Conservation (phyloP, 1,140 invertebrate species). For the Rhyacophila brunnea region DNA sequence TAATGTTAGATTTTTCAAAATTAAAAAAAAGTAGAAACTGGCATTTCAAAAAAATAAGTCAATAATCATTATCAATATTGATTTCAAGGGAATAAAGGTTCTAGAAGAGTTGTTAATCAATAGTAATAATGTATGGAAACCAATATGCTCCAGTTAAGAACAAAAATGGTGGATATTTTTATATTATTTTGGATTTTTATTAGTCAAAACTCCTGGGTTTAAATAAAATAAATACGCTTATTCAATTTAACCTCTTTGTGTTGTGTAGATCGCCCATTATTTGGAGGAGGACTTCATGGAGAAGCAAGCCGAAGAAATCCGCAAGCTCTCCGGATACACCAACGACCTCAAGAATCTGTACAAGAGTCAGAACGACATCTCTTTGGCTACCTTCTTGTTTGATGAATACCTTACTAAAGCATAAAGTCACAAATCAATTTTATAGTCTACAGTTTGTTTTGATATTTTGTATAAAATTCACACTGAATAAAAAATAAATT, state of each 20-base stretch:
- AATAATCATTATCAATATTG: too few relatives aligned
- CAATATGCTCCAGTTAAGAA: background rate
- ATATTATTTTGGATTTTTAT: background rate
- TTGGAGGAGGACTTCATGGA: conserved; percentile 74
- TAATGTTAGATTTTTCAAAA: too few relatives aligned
- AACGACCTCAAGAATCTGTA: conserved; percentile 69
- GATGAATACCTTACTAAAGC: conserved; percentile 66
- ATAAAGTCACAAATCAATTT: too few relatives aligned
- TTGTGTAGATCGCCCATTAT: conserved; percentile 62
- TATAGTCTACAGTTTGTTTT: too few relatives aligned
- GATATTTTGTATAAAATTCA: too few relatives aligned
- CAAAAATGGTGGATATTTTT: background rate
- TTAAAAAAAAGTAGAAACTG: background rate
- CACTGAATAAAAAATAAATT: too few relatives aligned
- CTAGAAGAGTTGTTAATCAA: background rate
- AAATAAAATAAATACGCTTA: background rate
- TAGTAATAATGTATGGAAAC: background rate
- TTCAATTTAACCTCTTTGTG: conserved; percentile 2
- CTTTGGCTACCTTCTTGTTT: conserved; percentile 69
- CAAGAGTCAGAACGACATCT: conserved; percentile 54
- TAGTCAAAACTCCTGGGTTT: background rate
- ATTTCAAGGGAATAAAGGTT: background rate
- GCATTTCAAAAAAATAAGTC: too few relatives aligned
- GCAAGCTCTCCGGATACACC: conserved; percentile 68
- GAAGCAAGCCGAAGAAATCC: conserved; percentile 63